These are phyloP conservation scores for Anoplius nigerrimus DNA, from an alignment of 2,888 invertebrate species.

Conservation along the genomic window DNA sequence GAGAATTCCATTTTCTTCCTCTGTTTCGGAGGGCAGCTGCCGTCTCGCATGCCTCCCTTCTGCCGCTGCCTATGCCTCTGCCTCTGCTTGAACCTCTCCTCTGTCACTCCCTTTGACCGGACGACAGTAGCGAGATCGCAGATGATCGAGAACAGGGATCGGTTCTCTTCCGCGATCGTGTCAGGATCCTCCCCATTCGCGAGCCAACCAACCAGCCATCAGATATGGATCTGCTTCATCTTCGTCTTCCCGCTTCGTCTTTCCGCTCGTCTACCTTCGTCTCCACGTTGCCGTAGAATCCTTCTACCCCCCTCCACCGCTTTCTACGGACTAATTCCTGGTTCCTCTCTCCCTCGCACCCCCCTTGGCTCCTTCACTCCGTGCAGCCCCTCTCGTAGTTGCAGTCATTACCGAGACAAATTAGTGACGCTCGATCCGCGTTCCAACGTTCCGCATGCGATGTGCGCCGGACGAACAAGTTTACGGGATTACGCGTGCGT, in stretches of 20 bases:
- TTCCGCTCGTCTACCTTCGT: no score
- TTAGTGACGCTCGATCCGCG: conserved; percentile 55
- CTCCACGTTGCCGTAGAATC: background rate
- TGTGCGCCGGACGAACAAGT: conserved; percentile 32
- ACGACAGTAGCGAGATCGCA: no score
- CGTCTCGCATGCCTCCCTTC: no score
- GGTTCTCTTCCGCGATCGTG: conserved; percentile 48
- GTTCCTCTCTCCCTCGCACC: conserved; percentile 9
- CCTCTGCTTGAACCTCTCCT: no score
- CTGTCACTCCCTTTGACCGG: no score
- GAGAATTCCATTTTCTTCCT: conserved; percentile 27
- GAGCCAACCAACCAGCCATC: conserved; percentile 41
- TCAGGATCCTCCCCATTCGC: conserved; percentile 46
- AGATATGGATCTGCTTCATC: conserved; percentile 36
- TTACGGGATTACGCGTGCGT: conserved; percentile 45
- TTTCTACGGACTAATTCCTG: background rate
- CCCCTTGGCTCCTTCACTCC: conserved; percentile 14
- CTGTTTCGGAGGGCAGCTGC: background rate
- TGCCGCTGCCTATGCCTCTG: no score
- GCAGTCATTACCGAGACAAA: conserved; percentile 48
- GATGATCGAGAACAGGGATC: conserved; percentile 47
- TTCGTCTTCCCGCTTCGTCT: conserved; percentile 11
- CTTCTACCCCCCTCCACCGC: background rate
- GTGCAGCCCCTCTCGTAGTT: conserved; percentile 24
- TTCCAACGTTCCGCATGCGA: conserved; percentile 36